A percentile compares a stretch with the other conserved stretches of the same genome.
These are phyloP conservation scores for Tetranychus piercei DNA, from an alignment of 2,888 invertebrate species.

Conservation along the genomic window DNA sequence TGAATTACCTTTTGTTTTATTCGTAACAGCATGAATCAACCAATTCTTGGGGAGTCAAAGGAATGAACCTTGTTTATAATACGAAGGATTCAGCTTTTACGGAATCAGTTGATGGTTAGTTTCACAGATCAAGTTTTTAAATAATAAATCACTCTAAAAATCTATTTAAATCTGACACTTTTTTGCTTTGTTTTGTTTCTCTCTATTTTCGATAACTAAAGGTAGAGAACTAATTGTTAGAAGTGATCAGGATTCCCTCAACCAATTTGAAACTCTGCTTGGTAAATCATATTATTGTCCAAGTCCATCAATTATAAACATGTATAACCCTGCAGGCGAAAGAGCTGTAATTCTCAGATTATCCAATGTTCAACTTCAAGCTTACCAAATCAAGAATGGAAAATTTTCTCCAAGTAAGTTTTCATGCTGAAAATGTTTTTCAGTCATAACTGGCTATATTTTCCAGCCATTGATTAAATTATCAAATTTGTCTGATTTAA, in stretches of 20 bases:
- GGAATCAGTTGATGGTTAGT: conserved; percentile 37
- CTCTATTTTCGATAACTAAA: not conserved
- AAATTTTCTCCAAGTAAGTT: conserved; percentile 42
- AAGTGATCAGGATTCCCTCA: conserved; percentile 21
- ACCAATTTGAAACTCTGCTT: conserved; percentile 60
- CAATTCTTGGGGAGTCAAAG: conserved; percentile 59
- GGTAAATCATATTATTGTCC: conserved; percentile 60
- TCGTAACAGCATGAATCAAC: conserved; percentile 19
- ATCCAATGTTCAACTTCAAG: conserved; percentile 55
- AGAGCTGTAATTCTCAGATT: conserved; percentile 44
- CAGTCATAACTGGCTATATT: not conserved
- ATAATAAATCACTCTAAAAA: not conserved
- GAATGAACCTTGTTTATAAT: conserved; percentile 55
- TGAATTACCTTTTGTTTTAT: conserved; percentile 28
- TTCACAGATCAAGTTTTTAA: not conserved
- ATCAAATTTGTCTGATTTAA: not conserved
- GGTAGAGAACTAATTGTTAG: not conserved
- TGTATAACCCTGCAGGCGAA: conserved; percentile 34
- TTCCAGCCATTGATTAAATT: not conserved
- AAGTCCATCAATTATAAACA: conserved; percentile 36
- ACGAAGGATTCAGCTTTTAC: conserved; percentile 38
- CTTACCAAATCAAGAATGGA: conserved; percentile 67
- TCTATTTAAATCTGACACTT: not conserved
- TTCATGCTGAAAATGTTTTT: not conserved
- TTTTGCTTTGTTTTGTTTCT: too few species aligned